phyloP scores from a whole-genome alignment of 1,140 invertebrate species.

The Brachionus paranguensis region DNA sequence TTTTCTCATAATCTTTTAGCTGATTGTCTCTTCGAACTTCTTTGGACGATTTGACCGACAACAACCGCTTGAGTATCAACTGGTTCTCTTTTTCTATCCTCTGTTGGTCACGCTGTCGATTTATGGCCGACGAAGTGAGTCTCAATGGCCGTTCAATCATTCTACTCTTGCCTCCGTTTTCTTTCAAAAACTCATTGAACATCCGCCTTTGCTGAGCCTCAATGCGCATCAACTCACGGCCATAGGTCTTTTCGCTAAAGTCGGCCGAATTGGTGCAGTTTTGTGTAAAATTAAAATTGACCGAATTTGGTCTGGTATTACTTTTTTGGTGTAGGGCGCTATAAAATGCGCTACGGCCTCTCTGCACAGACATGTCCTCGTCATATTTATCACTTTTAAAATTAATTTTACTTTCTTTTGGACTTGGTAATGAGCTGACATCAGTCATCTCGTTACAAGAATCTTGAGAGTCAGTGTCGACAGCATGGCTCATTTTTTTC shows the following conservation, averaged over 20 bases:
- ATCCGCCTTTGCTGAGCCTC: background rate
- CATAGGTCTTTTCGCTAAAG: background rate
- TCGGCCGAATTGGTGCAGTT: background rate
- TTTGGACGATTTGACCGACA: conserved; percentile 1
- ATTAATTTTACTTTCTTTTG: conserved; percentile 3
- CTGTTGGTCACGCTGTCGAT: conserved; percentile 28
- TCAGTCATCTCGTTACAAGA: conserved; percentile 31
- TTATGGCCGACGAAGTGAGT: conserved; percentile 33
- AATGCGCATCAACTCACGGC: background rate
- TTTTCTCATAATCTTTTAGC: conserved; percentile 38
- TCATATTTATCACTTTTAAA: background rate
- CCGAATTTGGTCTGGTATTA: background rate
- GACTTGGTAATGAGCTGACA: conserved; percentile 13
- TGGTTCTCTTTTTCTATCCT: conserved; percentile 36
- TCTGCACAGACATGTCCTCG: background rate
- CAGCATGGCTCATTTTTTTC: background rate
- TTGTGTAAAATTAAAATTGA: conserved; percentile 26
- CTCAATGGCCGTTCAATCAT: background rate
- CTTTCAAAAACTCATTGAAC: background rate
- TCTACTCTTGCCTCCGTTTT: background rate
- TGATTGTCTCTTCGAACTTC: background rate
- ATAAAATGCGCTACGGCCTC: background rate
- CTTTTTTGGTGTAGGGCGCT: background rate
- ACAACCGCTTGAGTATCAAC: background rate
- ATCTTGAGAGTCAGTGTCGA: background rate